Conservation (phyloP, 2,113 vertebrate genomes). For the Eubucco bourcierii region DNA sequence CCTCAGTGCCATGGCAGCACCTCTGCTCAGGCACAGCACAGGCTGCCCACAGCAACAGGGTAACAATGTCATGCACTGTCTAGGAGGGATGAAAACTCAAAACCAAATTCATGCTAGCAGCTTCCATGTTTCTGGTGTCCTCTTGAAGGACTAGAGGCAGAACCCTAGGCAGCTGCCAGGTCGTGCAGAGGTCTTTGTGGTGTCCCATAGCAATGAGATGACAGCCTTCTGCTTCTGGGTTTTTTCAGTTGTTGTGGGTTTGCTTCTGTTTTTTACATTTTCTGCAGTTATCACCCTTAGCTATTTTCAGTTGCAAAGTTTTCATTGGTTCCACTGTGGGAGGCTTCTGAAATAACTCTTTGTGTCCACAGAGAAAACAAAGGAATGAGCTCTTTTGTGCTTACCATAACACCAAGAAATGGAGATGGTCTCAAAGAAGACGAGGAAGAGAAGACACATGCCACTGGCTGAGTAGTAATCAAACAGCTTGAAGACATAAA, state of each 20-base stretch:
- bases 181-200: neutral
- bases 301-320: neutral
- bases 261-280: neutral
- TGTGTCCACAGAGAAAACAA: neutral
- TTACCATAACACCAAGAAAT: constrained; percentile 93
- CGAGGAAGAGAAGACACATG: constrained; percentile 90
- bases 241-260: no score
- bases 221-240: neutral
- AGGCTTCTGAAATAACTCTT: neutral
- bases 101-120: neutral
- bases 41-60: neutral
- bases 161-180: neutral
- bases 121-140: neutral
- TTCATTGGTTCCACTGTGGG: neutral
- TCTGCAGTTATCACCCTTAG: neutral
- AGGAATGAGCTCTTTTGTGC: neutral
- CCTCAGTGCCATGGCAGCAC: neutral
- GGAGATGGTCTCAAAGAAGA: constrained; percentile 91
- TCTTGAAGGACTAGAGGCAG: neutral
- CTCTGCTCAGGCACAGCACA: neutral
- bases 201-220: neutral
- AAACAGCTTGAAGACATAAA: constrained; percentile 93
- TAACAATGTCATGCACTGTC: neutral
- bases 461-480: constrained; percentile 94
- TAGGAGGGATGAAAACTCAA: neutral